Evolutionary conservation across 1,140 invertebrate genomes (phyloP).

Genomic region (Vollenhovia emeryi): DNA sequence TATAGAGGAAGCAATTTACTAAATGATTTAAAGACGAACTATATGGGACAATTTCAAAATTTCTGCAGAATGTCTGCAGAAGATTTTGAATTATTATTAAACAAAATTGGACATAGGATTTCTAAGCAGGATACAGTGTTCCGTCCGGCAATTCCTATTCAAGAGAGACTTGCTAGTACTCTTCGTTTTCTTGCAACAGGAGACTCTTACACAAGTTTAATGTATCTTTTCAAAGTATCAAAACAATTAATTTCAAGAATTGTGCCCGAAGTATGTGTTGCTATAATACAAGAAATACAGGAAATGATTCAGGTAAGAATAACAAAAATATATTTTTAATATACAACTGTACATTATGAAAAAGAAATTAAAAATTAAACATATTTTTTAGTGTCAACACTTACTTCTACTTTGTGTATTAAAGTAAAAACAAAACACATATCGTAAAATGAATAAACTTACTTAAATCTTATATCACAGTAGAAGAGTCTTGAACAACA

Average conservation of each 20-base stretch:
- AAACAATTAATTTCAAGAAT: slow-evolving; percentile 13
- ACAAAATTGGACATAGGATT: slow-evolving; percentile 1
- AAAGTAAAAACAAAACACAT: no score
- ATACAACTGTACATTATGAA: no score
- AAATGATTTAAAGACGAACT: neutral
- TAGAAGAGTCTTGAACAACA: no score
- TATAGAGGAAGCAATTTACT: neutral
- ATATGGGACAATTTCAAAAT: slow-evolving; percentile 8
- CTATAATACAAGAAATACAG: neutral
- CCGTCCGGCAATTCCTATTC: neutral
- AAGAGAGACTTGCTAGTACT: neutral
- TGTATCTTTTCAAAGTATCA: slow-evolving; percentile 18
- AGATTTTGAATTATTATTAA: neutral
- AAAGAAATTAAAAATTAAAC: no score
- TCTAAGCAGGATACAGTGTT: slow-evolving; percentile 1
- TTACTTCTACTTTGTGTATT: no score
- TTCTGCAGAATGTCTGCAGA: slow-evolving; percentile 12
- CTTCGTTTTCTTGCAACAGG: slow-evolving; percentile 4
- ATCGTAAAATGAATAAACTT: no score
- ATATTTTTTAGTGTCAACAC: no score
- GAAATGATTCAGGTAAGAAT: slow-evolving; percentile 13
- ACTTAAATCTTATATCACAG: no score
- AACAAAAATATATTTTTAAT: neutral
- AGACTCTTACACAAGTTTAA: slow-evolving; percentile 4
- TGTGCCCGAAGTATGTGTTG: slow-evolving; percentile 3